These are phyloP conservation scores for Rhagoletis zephyria DNA, from an alignment of 1,140 invertebrate species.

Conservation along the genomic window DNA sequence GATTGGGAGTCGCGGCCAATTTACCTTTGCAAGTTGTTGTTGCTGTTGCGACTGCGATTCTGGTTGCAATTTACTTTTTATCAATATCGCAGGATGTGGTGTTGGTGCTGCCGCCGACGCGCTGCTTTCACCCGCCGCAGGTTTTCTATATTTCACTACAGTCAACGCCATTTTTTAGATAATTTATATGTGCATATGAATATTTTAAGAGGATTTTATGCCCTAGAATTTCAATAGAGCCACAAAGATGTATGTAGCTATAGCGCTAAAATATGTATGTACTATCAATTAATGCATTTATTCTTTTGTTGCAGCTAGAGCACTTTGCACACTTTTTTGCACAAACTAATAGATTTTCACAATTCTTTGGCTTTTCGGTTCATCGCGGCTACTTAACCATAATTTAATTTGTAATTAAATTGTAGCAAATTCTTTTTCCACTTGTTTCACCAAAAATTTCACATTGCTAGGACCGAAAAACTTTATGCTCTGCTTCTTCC, in stretches of 20 bases:
- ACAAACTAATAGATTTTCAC: neutral
- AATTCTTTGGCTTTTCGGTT: too few relatives aligned
- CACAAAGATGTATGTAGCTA: slow-evolving; percentile 16
- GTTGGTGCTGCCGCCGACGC: neutral
- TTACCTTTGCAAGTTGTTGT: slow-evolving; percentile 52
- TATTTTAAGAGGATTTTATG: neutral
- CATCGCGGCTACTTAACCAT: neutral
- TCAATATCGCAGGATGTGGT: slow-evolving; percentile 52
- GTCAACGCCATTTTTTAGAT: slow-evolving; percentile 68
- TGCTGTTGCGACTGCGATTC: slow-evolving; percentile 34
- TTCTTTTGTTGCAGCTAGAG: too few relatives aligned
- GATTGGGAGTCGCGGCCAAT: too few relatives aligned
- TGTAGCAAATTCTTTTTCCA: too few relatives aligned
- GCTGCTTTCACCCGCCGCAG: slow-evolving; percentile 36
- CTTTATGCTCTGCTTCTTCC: too few relatives aligned
- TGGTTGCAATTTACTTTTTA: slow-evolving; percentile 56
- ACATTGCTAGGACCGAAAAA: too few relatives aligned
- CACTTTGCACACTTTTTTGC: neutral
- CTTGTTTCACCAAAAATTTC: too few relatives aligned
- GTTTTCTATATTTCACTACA: slow-evolving; percentile 65
- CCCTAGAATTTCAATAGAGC: neutral
- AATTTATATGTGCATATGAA: too few relatives aligned
- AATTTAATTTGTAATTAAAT: too few relatives aligned
- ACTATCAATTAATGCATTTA: neutral
- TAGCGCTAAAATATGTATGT: slow-evolving; percentile 33